A percentile compares a stretch with the other conserved stretches of the same genome.
phyloP scores from a whole-genome alignment of 2,113 vertebrate genomes.

The Burhinus oedicnemus region DNA sequence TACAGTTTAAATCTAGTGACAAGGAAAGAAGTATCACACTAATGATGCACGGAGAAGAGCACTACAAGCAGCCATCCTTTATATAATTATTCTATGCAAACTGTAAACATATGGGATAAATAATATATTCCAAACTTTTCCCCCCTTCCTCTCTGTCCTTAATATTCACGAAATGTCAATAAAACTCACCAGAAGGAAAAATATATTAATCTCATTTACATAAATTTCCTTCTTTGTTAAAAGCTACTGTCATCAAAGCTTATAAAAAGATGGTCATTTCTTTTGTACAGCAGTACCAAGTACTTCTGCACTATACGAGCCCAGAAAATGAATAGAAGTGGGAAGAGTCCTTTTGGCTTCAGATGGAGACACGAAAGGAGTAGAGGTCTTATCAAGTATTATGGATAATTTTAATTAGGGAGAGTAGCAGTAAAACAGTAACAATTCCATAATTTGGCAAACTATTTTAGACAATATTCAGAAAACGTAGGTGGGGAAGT shows the following conservation, averaged over 20 bases:
- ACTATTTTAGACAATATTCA: not conserved
- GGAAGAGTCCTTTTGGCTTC: not conserved
- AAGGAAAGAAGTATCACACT: slow-evolving; percentile 49
- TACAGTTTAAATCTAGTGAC: slow-evolving; percentile 46
- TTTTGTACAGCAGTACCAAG: not conserved
- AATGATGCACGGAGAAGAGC: slow-evolving; percentile 24
- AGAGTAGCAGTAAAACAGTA: not conserved
- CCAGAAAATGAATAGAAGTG: not conserved
- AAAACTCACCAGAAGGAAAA: not conserved
- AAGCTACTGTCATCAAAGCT: not conserved
- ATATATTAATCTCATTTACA: not conserved
- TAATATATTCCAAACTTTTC: not conserved
- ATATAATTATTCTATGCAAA: slow-evolving; percentile 9
- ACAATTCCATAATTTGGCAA: not conserved
- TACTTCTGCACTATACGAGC: not conserved
- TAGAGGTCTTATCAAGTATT: not conserved
- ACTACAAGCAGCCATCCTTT: slow-evolving; percentile 13
- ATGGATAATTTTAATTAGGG: not conserved
- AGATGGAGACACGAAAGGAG: not conserved
- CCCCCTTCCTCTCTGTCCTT: not conserved
- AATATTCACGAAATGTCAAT: not conserved
- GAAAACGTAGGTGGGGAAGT: not conserved
- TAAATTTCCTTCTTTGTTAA: not conserved
- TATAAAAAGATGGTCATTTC: not conserved
- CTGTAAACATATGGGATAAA: not conserved